Percentiles rank a stretch among this genome's conserved stretches.
Conservation (phyloP, 1,140 invertebrate genomes). For the Anagrus nilaparvatae region DNA sequence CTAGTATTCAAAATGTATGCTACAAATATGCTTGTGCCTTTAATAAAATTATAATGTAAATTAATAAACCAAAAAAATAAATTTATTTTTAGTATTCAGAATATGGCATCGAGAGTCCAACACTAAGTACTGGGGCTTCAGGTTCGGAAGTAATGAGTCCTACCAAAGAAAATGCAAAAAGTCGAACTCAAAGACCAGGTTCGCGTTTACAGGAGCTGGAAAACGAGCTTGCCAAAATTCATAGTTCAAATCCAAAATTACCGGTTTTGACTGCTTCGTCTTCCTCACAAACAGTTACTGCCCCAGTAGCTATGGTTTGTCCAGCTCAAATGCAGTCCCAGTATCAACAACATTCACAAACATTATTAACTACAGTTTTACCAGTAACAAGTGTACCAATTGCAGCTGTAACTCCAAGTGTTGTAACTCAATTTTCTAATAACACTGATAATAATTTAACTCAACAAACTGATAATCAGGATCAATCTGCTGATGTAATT, state of each 20-base stretch:
- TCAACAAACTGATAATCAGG: slow-evolving; percentile 28
- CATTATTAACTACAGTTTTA: slow-evolving; percentile 25
- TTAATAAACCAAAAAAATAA: not conserved
- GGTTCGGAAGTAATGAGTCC: slow-evolving; percentile 35
- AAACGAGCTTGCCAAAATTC: slow-evolving; percentile 38
- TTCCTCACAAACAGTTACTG: slow-evolving; percentile 29
- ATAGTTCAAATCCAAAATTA: slow-evolving; percentile 25
- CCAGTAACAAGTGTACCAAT: slow-evolving; percentile 26
- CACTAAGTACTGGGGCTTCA: slow-evolving; percentile 12
- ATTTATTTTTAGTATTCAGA: slow-evolving; percentile 2
- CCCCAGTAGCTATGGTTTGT: slow-evolving; percentile 24
- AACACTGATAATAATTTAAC: slow-evolving; percentile 29
- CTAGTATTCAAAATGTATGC: slow-evolving; percentile 11
- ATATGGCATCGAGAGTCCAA: slow-evolving; percentile 30
- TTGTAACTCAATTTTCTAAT: slow-evolving; percentile 25
- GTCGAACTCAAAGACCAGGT: slow-evolving; percentile 29
- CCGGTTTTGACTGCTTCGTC: slow-evolving; percentile 21
- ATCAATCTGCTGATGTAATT: slow-evolving; percentile 13
- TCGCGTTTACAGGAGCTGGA: slow-evolving; percentile 38
- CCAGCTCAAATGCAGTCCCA: slow-evolving; percentile 15
- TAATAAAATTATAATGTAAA: not conserved
- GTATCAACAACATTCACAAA: slow-evolving; percentile 22
- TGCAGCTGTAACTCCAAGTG: slow-evolving; percentile 25
- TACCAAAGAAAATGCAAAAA: slow-evolving; percentile 33
- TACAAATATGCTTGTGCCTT: slow-evolving; percentile 20